Percentiles rank a stretch among this genome's conserved stretches.
Conservation (phyloP, 2,888 invertebrate species). For the Drosophila kokeensis region DNA sequence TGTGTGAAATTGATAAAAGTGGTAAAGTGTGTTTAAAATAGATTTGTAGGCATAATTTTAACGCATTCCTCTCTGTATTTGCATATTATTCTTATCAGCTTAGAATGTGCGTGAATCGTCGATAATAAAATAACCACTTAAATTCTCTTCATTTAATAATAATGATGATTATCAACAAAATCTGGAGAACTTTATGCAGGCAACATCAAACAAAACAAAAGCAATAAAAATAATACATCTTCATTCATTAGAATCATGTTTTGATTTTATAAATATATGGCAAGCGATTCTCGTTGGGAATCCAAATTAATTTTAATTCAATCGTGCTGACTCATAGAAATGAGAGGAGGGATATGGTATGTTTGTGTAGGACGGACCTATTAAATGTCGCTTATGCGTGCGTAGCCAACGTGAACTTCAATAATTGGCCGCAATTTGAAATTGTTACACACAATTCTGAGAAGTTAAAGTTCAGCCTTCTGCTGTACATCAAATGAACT, state of each 20-base stretch:
- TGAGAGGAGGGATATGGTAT: background rate
- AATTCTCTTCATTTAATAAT: background rate
- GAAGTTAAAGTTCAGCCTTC: slow-evolving; percentile 1
- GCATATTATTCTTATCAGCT: background rate
- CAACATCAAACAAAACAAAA: background rate
- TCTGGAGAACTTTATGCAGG: too few relatives aligned
- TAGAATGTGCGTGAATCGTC: background rate
- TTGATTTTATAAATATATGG: background rate
- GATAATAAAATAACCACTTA: background rate
- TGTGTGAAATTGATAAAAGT: slow-evolving; percentile 1
- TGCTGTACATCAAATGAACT: background rate
- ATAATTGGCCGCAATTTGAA: slow-evolving; percentile 15
- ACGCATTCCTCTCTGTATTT: background rate
- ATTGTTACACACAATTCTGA: background rate
- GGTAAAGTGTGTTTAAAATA: background rate
- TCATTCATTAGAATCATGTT: background rate
- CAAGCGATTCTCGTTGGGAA: slow-evolving; percentile 1
- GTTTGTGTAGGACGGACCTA: background rate
- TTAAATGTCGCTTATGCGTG: background rate
- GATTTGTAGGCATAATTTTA: background rate
- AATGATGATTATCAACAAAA: background rate
- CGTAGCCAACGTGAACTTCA: slow-evolving; percentile 23
- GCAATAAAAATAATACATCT: background rate
- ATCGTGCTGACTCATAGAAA: slow-evolving; percentile 9
- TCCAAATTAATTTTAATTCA: background rate